Base-by-base conservation (phyloP, 2,888 invertebrate genomes). In the Harmothoe impar region DNA sequence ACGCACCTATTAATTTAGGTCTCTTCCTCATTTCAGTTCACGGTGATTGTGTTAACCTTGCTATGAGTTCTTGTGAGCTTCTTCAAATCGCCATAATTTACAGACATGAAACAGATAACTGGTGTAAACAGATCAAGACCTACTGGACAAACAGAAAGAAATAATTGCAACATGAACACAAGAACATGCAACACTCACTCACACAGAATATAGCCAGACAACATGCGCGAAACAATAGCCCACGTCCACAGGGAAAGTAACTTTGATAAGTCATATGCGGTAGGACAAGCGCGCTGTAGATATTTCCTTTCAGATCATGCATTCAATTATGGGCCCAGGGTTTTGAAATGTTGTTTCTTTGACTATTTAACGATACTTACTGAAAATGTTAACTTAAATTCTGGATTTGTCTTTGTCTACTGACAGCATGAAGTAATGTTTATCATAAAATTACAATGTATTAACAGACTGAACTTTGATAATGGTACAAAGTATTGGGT, bases 61-160 rank as follows among this genome's bases (percentile, higher is more conserved):
- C 81, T 81, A 81, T 81, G 15, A 81, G 81, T 81, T 81, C 81
- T 31, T 81, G 81, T 81, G 81, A 81, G 81, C 81, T 81, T 81
- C 33, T 81, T 43, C 43, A 77, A 35, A 43, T 81, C 35, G 43
- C 81, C 10, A 81, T 81, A 35, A 35, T 81, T 81, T 81, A 72
- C 81, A 20, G 35, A 81, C 81, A 43, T 17, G 23, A 43, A 1
- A 81, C 25, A 81, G 17, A 81, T 12, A 23, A 33, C 81, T 81
- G 35, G 81, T 81, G 81, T 81, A 77, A 29, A 31, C 25, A 29
- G 1, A 29, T 31, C 62, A 62, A 62, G 62, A 62, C 43, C 43
- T 43, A 43, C 43, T 43, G 5, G 10, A 43, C 43, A 43, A 43
- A 3, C 3, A 43, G 10, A 43, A 43, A 43, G 3, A 43, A 3